Conservation (phyloP, 1,140 invertebrate genomes). For the Aphidius gifuensis region DNA sequence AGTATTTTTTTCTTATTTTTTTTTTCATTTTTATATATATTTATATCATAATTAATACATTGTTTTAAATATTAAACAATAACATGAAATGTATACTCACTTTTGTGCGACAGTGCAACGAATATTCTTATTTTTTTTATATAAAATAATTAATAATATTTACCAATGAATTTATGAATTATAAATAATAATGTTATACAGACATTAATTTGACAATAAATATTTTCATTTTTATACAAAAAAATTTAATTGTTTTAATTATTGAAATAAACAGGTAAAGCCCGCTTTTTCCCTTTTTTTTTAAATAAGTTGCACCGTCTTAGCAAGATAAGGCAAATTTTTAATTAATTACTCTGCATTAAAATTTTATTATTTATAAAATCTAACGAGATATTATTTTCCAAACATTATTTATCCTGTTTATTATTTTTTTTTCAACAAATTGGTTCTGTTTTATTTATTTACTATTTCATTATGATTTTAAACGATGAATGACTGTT, state of each 20-base stretch:
- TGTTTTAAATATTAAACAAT: constrained; percentile 17
- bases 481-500: background rate
- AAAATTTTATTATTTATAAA: constrained; percentile 33
- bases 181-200: too few species aligned
- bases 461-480: background rate
- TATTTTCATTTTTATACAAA: background rate
- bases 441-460: background rate
- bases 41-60: constrained; percentile 23
- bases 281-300: background rate
- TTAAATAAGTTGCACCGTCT: constrained; percentile 37
- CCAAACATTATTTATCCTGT: constrained; percentile 29
- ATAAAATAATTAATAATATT: constrained; percentile 1
- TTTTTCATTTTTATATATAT: background rate
- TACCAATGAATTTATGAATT: background rate
- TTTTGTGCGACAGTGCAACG: constrained; percentile 20
- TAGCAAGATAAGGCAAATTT: constrained; percentile 47
- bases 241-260: background rate
- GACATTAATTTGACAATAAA: background rate
- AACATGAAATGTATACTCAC: constrained; percentile 22
- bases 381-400: constrained; percentile 33
- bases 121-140: background rate
- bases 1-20: background rate
- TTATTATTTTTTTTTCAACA: constrained; percentile 21
- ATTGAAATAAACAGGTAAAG: constrained; percentile 8
- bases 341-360: constrained; percentile 23